Evolutionary conservation across 1,140 invertebrate genomes (phyloP), one percentile per base, ranked within the genome.

Genomic region (Leucophenga varia): DNA sequence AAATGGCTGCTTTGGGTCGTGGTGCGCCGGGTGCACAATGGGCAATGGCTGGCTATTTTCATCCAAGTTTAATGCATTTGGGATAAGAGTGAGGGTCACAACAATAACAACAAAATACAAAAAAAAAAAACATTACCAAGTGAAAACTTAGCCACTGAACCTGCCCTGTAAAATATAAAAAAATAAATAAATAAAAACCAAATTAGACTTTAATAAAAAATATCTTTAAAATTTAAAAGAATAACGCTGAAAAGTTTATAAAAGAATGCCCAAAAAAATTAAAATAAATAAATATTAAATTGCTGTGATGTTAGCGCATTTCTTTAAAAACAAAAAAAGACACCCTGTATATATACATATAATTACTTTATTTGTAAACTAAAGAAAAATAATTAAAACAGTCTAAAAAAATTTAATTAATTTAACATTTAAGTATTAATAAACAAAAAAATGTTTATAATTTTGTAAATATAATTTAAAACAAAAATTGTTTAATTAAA

Each of bases 1-100:
- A 89, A 74, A 89, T 90, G 86, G 86, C 86, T 10, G 80, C 82
- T 2, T 75, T 85, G 40, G 75, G 81, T 34, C 82, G 73, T 2
- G 73, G 70, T 5, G 72, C 61, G 2, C 73, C 72, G 2, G 73
- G 72, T 0, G 72, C 72, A 35, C 72, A 74, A 44, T 70, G 72
- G 63, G 73, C 73, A 35, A 75, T 75, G 72, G 69, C 69, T 32
- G 68, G 73, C 35, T 75, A 75, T 51, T 75, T 75, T 52, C 73
- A 75, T 41, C 73, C 73, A 13, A 73, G 67, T 56, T 52, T 75
- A 35, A 75, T 75, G 72, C 72, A 74, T 54, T 56, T 74, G 54
- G 72, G 72, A 60, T 74, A 74, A 68, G 65, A 61, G 48, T 14
- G 8, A 39, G 42, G 32, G 34, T 35, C 25, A 32, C 18, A 18